Base-by-base conservation (phyloP, 2,113 vertebrate species). In the Ctenomys sociabilis region DNA sequence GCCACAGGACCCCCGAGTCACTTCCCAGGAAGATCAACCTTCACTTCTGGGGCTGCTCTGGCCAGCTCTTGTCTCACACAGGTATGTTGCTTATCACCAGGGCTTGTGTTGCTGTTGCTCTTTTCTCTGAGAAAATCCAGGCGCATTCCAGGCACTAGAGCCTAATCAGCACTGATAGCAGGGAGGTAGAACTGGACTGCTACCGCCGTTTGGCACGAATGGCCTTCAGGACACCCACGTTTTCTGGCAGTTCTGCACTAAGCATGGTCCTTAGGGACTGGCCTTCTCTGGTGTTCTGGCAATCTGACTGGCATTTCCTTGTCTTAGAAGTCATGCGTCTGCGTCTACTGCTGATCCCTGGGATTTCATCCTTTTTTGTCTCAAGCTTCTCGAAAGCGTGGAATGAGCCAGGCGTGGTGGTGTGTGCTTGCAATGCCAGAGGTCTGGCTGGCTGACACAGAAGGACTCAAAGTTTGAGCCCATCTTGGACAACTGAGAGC, bases 71-170 rank as follows among this genome's bases (percentile, higher is more conserved):
- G 43, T 81, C 92, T 93, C 59, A 19, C 32, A 37, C 11, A n/a
- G 73, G 9, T 84, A 61, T 28, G 22, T 35, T n/a, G 70, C 91
- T 96, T 97, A 91, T 96, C 95, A n/a, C 21, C 11, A 4, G 45
- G 90, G 59, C 85, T 85, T 73, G 45, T 80, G 45, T 90, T 93
- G 88, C 88, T 93, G 10, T 61, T 28, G 68, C 88, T 97, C 10
- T 10, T 85, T 88, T 93, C 70, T 86, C 80, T 96, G 96, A 98
- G 95, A 82, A 93, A 94, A 83, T 57, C 94, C 97, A 97, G 95
- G 87, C 94, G 11, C 95, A 94, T 98, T 96, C 90, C 86, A 91
- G 80, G 88, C 32, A 35, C 63, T 54, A 24, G 16, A 12, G 17
- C 26, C 91, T 97, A 95, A 97, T 97, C 96, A 88, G 66, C 22